Evolutionary conservation across 2,797 vertebrate species (phyloP), one percentile per base, ranked within the genome.

Genomic region (Catostomus latipinnis): DNA sequence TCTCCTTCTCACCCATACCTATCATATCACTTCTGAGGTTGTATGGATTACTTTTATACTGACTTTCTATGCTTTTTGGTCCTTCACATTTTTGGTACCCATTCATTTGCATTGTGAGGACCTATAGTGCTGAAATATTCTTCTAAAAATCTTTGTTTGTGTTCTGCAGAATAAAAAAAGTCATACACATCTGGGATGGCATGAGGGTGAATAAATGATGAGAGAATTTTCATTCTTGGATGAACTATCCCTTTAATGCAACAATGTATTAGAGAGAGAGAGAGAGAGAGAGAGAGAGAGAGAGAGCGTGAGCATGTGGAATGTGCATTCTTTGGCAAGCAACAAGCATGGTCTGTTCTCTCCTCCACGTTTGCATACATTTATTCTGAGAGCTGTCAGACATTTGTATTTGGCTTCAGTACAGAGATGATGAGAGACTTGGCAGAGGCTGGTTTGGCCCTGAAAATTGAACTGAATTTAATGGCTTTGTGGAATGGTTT

Each of bases 301-400:
- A 58, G 62, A 71, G 70, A 70, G 45, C 6, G 43, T 13, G 45
- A 8, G 43, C 43, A 16, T 14, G 16, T 76, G 79, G 82, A 82
- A 85, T 80, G 74, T 75, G 74, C 34, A 54, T 82, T 78, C 77
- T 74, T 81, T 78, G 78, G 82, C 65, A 71, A 49, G 74, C 67
- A 61, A 58, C 48, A 61, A 74, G 69, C 62, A 71, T 50, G 66
- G 54, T 81, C 53, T 71, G 74, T 63, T 77, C 77, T 73, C 68
- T 71, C 71, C 77, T 63, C 46, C 65, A 74, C 56, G 70, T 83
- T 67, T 78, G 77, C 70, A 70, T 73, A 65, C 82, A 77, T 78
- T 82, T 69, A 75, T 84, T 86, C 61, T 50, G 75, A 53, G 80
- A 73, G 71, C 71, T 78, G 77, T 86, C 81, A 78, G 77, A 75